Base-by-base conservation (phyloP, 1,140 invertebrate genomes). In the Parasteatoda tepidariorum region DNA sequence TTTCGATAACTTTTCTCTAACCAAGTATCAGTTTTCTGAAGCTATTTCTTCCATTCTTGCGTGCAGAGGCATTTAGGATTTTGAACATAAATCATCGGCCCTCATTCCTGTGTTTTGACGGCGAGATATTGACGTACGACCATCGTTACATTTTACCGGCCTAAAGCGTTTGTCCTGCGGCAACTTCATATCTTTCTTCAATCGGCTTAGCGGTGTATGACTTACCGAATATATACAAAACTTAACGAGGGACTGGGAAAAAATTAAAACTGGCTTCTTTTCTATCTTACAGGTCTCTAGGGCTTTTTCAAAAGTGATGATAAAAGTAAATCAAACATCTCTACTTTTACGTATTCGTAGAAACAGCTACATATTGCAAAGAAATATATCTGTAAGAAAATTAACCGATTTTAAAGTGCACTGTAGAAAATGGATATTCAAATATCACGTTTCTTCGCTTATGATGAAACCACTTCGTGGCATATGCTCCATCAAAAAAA, bases 21-120 rank as follows among this genome's bases (percentile, higher is more conserved):
- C 26, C 31, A 26, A 62, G 57, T 68, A 68, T 81, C 68, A 83
- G 70, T 73, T 73, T 83, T 83, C 57, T 66, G 22, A 67, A 73
- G 70, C 57, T 62, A 41, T 75, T 62, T 75, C 59, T 62, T 41
- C 62, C 73, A 24, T 22, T 62, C n/a, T 75, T 33, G 30, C 68
- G 48, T 55, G 68, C 31, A 57, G 28, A 34, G 33, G 34, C 73
- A 64, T 64, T 76, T 57, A 67, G 68, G 64, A 26, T 33, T 68
- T 15, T 28, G 24, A 26, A 57, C 22, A 79, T 79, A 79, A 79
- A 79, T 79, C 76, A 79, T 38, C 24, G 38, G 34, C 28, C 41
- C 34, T 78, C 26, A 13, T 38, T 74, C n/a, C 28, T 18, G 11
- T 13, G 48, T n/a, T 59, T 15, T 59, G 71, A 76, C 73, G 55